Evolutionary conservation across 2,888 invertebrate species (phyloP).

Genomic region (Rhorus exstirpatorius): DNA sequence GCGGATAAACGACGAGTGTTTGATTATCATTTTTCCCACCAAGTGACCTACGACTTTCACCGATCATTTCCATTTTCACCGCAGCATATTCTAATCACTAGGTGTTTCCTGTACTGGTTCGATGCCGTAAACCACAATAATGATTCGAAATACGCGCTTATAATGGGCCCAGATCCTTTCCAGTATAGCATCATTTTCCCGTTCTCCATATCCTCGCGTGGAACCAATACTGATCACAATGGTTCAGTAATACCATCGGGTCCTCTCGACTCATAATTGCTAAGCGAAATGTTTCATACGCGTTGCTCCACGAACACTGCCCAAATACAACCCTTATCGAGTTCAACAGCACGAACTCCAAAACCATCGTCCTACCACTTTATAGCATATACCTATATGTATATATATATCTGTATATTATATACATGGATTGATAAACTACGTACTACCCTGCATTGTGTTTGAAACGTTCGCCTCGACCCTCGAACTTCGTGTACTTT

Average conservation of each 20-base stretch:
- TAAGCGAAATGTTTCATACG: conserved; percentile 28
- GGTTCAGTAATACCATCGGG: conserved; percentile 23
- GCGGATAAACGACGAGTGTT: neutral
- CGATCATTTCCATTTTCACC: neutral
- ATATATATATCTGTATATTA: neutral
- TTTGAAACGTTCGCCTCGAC: conserved; percentile 29
- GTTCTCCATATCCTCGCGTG: neutral
- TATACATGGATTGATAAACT: conserved; percentile 12
- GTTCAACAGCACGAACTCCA: conserved; percentile 38
- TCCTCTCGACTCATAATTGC: conserved; percentile 52
- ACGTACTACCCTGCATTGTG: neutral
- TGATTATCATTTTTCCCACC: neutral
- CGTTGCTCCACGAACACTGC: conserved; percentile 31
- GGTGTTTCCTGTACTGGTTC: neutral
- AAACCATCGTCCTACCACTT: conserved; percentile 16
- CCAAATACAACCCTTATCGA: conserved; percentile 56
- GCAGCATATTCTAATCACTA: conserved; percentile 4
- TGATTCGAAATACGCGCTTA: conserved; percentile 31
- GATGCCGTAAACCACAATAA: conserved; percentile 8
- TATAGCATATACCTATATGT: neutral
- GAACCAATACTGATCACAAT: neutral
- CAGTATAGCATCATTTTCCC: conserved; percentile 31
- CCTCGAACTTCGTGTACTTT: conserved; percentile 1
- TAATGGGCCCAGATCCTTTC: conserved; percentile 24
- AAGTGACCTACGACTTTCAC: neutral